Conservation (phyloP, 2,888 invertebrate genomes). For the Chorisops tibialis region DNA sequence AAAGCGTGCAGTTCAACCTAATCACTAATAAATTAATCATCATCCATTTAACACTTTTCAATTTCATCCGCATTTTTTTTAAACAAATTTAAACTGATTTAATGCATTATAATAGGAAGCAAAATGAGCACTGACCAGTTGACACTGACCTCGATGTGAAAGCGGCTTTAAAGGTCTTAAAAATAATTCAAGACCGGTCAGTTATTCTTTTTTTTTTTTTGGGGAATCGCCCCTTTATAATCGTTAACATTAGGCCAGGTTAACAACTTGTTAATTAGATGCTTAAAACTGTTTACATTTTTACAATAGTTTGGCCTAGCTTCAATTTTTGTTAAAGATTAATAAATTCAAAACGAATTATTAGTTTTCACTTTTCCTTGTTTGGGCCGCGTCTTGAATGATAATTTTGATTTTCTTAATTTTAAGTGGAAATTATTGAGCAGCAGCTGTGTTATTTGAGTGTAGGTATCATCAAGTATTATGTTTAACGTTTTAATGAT, state of each 20-base stretch:
- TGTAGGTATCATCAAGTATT: no score
- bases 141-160: slow-evolving; percentile 13
- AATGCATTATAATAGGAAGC: not conserved
- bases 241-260: not conserved
- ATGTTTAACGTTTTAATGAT: no score
- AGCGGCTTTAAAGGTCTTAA: not conserved
- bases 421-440: no score
- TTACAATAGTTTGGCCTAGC: no score
- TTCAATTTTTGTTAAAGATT: no score
- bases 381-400: no score
- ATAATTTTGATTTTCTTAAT: no score
- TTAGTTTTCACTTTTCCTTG: no score
- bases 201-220: not conserved
- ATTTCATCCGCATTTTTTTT: not conserved
- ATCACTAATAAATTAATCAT: not conserved
- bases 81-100: not conserved
- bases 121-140: not conserved
- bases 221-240: slow-evolving; percentile 5
- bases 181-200: not conserved
- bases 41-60: slow-evolving; percentile 15
- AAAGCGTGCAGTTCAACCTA: not conserved
- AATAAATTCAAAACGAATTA: no score
- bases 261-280: slow-evolving; percentile 18
- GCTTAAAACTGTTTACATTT: slow-evolving; percentile 13
- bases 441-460: no score